phyloP scores from a whole-genome alignment of 2,888 invertebrate species.

The Netelia inedita region DNA sequence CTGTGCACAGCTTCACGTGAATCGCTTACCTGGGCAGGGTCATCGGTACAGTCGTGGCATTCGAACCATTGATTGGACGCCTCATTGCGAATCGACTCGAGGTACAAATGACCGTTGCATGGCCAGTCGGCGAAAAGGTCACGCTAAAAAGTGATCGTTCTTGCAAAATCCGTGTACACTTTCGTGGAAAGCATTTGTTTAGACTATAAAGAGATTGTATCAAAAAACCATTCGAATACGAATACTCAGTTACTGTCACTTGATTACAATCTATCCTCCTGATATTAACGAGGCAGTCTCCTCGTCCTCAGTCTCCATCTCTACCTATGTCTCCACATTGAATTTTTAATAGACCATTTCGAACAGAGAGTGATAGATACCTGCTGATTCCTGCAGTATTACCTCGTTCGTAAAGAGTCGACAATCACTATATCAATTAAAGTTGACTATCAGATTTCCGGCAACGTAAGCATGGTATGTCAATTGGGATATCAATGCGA shows the following conservation, averaged over 20 bases:
- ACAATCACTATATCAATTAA: slow-evolving; percentile 21
- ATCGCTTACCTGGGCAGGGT: background rate
- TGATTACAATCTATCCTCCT: background rate
- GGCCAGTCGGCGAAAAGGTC: background rate
- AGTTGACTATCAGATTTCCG: background rate
- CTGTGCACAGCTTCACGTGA: slow-evolving; percentile 33
- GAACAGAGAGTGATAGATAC: slow-evolving; percentile 2
- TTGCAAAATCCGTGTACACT: background rate
- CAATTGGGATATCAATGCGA: too few relatives aligned
- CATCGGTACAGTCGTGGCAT: slow-evolving; percentile 1
- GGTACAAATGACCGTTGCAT: background rate
- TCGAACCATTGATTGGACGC: background rate
- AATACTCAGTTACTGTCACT: too few relatives aligned
- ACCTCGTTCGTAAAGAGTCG: slow-evolving; percentile 11
- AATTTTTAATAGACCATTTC: background rate
- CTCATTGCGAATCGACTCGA: background rate
- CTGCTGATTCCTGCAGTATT: slow-evolving; percentile 9
- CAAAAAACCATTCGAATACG: too few relatives aligned
- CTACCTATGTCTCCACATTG: background rate
- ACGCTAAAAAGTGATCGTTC: background rate
- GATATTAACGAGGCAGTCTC: background rate
- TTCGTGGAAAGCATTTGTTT: too few relatives aligned
- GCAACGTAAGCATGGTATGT: too few relatives aligned
- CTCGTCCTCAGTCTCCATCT: too few relatives aligned
- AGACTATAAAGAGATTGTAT: too few relatives aligned